These are phyloP conservation scores for Eolophus roseicapilla DNA, from an alignment of 2,113 vertebrate genomes.

Conservation along the genomic window DNA sequence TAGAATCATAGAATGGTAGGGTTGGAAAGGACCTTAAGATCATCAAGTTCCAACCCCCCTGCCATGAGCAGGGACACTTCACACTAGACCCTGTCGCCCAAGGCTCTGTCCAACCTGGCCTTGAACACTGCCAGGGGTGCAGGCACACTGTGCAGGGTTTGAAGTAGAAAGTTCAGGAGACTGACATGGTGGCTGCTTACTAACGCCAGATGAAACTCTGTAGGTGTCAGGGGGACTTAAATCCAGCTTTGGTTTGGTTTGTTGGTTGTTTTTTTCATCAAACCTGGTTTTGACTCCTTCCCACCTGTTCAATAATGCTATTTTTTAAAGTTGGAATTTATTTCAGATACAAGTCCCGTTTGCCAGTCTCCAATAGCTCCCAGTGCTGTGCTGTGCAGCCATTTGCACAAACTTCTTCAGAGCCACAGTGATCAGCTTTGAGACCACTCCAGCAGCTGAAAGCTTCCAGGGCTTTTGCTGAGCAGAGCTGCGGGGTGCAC, in stretches of 20 bases:
- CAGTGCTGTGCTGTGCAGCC: fast-evolving
- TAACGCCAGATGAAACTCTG: neutral
- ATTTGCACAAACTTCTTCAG: neutral
- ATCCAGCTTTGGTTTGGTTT: neutral
- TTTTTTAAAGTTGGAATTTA: neutral
- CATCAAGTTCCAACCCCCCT: neutral
- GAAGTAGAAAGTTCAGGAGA: neutral
- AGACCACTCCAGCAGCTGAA: neutral
- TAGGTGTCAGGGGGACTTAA: neutral
- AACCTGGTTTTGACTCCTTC: neutral
- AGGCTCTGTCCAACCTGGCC: neutral
- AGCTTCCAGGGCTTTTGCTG: neutral
- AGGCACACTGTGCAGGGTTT: neutral
- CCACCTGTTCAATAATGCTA: neutral
- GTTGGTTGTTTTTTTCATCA: neutral
- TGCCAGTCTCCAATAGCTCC: neutral
- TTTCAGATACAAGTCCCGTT: neutral
- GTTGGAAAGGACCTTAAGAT: neutral
- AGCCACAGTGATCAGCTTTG: neutral
- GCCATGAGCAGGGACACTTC: neutral
- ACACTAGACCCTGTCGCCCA: neutral
- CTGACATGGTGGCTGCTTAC: neutral
- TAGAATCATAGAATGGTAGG: neutral
- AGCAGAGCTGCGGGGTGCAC: neutral
- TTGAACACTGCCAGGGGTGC: neutral